Percentiles rank a stretch among this genome's conserved stretches.
Conservation (phyloP, 2,113 vertebrate species). For the Indicator maculatus region DNA sequence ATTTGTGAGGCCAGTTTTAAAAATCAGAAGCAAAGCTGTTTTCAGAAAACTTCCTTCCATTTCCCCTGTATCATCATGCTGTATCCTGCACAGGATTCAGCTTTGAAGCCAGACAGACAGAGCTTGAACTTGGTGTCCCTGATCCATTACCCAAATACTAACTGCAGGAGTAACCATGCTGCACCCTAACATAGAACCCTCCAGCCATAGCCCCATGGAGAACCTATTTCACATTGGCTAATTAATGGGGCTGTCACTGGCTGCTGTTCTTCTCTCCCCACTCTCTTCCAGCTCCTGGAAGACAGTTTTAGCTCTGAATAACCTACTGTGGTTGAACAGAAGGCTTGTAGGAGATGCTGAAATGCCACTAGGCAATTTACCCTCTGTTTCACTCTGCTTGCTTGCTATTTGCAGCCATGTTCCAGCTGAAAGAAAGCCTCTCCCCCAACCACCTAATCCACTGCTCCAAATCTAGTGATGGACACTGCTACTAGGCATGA, state of each 20-base stretch:
- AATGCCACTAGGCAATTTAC: not conserved
- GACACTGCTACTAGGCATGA: not conserved
- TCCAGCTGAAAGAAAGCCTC: not conserved
- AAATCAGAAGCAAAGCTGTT: not conserved
- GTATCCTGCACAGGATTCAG: not conserved
- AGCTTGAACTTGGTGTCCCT: not conserved
- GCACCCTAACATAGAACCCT: not conserved
- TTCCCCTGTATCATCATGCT: fast-evolving
- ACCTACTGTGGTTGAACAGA: not conserved
- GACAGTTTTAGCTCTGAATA: not conserved
- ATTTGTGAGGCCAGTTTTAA: not conserved
- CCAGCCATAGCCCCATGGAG: not conserved
- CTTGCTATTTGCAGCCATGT: not conserved
- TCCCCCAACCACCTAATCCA: fast-evolving
- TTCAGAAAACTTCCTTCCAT: not conserved
- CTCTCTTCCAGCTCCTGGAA: not conserved
- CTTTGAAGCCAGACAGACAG: not conserved
- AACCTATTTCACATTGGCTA: not conserved
- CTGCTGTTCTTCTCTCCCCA: not conserved
- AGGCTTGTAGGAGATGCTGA: not conserved
- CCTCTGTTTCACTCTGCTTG: fast-evolving
- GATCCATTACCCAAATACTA: not conserved
- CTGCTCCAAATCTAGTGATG: not conserved
- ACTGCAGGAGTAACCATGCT: fast-evolving
- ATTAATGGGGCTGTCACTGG: not conserved